Conservation (phyloP, 2,113 vertebrate species). For the Triplophysa tibetana region DNA sequence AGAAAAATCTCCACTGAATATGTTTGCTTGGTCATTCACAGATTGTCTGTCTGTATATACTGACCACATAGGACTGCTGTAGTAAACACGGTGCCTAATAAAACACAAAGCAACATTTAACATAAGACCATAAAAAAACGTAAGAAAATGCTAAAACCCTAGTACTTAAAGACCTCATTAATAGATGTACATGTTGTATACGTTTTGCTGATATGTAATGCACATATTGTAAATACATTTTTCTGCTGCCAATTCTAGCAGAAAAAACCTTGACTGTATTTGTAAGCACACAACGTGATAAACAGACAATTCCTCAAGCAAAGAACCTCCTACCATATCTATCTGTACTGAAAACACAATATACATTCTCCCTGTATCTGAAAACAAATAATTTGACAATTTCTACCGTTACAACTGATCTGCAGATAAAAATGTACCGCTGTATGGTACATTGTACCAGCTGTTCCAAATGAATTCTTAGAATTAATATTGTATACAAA, state of each 20-base stretch:
- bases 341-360: background rate
- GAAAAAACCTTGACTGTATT: background rate
- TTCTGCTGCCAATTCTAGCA: background rate
- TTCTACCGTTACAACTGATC: background rate
- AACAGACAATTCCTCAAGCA: background rate
- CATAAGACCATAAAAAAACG: background rate
- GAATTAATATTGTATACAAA: background rate
- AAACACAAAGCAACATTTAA: background rate
- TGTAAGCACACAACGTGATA: background rate
- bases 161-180: background rate
- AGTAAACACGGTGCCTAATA: background rate
- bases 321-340: background rate
- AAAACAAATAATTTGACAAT: background rate
- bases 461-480: background rate
- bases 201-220: background rate
- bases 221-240: background rate
- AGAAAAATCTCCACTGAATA: background rate
- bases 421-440: background rate
- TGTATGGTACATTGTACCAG: background rate
- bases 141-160: background rate
- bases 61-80: background rate
- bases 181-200: background rate
- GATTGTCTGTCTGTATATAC: background rate
- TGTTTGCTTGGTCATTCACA: slow-evolving; percentile 9
- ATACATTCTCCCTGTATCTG: background rate